Conservation (phyloP, 2,888 invertebrate species). For the Pelosia muscerda region DNA sequence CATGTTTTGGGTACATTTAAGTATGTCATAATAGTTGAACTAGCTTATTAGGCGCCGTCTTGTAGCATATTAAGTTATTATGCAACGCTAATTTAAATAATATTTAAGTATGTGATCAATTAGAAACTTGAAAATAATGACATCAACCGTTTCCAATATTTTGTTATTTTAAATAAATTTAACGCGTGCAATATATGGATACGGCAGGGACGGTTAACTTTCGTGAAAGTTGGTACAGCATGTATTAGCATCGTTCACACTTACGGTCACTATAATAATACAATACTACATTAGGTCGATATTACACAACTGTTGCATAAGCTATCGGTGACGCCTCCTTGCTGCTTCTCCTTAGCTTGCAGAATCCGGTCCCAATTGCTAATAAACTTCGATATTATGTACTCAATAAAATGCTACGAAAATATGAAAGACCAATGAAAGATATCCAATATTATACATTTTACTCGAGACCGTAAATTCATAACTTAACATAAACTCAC, state of each 20-base stretch:
- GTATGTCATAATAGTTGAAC: neutral
- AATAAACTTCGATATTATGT: slow-evolving; percentile 13
- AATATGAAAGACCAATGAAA: neutral
- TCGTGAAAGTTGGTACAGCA: slow-evolving; percentile 68
- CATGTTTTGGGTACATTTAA: slow-evolving; percentile 31
- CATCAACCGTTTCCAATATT: neutral
- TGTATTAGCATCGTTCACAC: slow-evolving; percentile 75
- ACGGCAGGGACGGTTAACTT: slow-evolving; percentile 57
- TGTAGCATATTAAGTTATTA: slow-evolving; percentile 6
- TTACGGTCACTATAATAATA: slow-evolving; percentile 62
- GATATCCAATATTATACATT: too few species aligned
- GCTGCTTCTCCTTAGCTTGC: too few species aligned
- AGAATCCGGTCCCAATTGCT: slow-evolving; percentile 1
- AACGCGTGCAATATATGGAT: slow-evolving; percentile 35
- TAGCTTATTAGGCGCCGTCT: slow-evolving; percentile 24
- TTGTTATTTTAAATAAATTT: slow-evolving; percentile 6
- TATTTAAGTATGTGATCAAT: slow-evolving; percentile 5
- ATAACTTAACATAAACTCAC: too few species aligned
- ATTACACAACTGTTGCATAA: slow-evolving; percentile 64
- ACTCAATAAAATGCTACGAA: neutral
- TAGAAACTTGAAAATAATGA: neutral
- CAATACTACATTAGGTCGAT: slow-evolving; percentile 54
- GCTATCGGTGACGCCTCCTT: slow-evolving; percentile 32
- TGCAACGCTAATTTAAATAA: slow-evolving; percentile 13
- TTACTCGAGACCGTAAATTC: neutral